Evolutionary conservation across 2,888 invertebrate species (phyloP).

Genomic region (Acanthococcus lagerstroemiae): DNA sequence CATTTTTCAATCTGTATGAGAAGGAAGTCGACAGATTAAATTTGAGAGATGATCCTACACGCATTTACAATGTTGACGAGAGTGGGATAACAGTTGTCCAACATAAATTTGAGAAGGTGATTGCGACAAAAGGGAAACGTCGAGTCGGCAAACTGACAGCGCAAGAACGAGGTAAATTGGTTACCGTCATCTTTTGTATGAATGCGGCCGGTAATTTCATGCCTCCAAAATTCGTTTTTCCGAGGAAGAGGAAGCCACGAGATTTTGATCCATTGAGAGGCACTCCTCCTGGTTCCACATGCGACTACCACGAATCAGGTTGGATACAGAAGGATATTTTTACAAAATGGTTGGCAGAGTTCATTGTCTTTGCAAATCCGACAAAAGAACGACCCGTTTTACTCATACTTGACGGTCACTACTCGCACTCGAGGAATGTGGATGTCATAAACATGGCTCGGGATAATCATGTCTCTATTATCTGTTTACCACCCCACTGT

Average conservation of each 20-base stretch:
- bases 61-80: constrained; percentile 43
- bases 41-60: constrained; percentile 28
- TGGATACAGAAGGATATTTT: constrained; percentile 39
- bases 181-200: constrained; percentile 43
- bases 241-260: constrained; percentile 42
- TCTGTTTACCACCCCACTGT: constrained; percentile 38
- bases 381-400: constrained; percentile 39
- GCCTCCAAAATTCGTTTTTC: constrained; percentile 45
- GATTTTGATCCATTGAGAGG: constrained; percentile 33
- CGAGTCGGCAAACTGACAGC: constrained; percentile 42
- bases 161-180: constrained; percentile 39
- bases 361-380: constrained; percentile 38
- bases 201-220: constrained; percentile 41
- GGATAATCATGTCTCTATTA: constrained; percentile 36
- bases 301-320: constrained; percentile 37
- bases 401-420: constrained; percentile 39
- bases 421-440: constrained; percentile 37
- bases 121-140: constrained; percentile 41
- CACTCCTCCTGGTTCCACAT: constrained; percentile 35
- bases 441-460: constrained; percentile 34
- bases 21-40: not conserved
- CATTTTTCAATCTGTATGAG: not conserved
- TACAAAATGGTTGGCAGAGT: constrained; percentile 39
- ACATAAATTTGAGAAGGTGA: constrained; percentile 40
- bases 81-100: constrained; percentile 42